Evolutionary conservation across 2,888 invertebrate genomes (phyloP), one percentile per base, ranked within the genome.

Genomic region (Cheilosia pagana): DNA sequence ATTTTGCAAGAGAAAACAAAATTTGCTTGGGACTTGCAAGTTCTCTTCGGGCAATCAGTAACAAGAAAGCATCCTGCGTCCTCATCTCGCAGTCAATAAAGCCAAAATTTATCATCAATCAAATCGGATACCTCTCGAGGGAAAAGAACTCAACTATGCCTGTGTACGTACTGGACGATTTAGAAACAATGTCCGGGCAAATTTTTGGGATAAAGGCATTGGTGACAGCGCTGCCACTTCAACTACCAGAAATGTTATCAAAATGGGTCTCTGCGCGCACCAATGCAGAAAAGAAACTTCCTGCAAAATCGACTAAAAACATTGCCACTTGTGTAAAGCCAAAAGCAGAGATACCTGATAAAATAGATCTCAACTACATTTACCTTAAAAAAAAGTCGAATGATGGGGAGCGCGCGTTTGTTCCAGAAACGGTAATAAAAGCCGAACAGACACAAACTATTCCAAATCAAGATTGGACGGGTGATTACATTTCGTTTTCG

Each of bases 101-200:
- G 50, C 85, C 85, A 0, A 85, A 62, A 31, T 85, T 71, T n/a
- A 75, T 85, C 10, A 60, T 76, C 2, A 35, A 75, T n/a, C 85
- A 85, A 39, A 81, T 85, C 21, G 71, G 19, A 0, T 76, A 35
- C 1, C 67, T 76, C 7, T 0, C 71, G 3, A 65, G 7, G n/a
- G 48, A 71, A 16, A 53, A 10, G 6, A 71, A 55, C 1, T 23
- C 8, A 3, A 23, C 19, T 7, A 35, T 41, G 1, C 70, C 70
- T 2, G 75, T 81, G 0, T 75, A 48, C 23, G 12, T 60, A 12
- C 52, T 76, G 0, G 25, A 53, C 0, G 35, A 67, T 50, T 65
- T 65, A 19, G 85, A 75, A 3, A 14, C 25, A 0, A 10, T 75
- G 0, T 16, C 43, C 3, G 48, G 50, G 21, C 19, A 65, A 39